These are phyloP conservation scores for Herpailurus yagouaroundi DNA, from an alignment of 2,113 vertebrate genomes.

Conservation along the genomic window DNA sequence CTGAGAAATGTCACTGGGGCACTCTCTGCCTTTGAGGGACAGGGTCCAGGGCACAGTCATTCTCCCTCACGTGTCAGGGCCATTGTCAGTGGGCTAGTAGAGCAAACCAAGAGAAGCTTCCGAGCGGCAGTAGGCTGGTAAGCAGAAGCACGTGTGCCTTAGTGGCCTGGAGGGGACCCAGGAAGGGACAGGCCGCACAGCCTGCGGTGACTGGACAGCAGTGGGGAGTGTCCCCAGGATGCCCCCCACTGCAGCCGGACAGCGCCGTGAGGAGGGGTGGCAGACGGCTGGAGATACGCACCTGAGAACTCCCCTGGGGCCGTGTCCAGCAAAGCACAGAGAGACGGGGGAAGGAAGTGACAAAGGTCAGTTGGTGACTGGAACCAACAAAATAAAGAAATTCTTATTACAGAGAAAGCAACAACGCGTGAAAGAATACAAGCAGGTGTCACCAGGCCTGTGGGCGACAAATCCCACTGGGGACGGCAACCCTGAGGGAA, in stretches of 20 bases:
- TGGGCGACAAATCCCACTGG: background rate
- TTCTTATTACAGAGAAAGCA: conserved; percentile 79
- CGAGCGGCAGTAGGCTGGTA: conserved; percentile 29
- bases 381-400: conserved; percentile 84
- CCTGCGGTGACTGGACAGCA: conserved; percentile 72
- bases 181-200: conserved; percentile 74
- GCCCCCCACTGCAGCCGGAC: conserved; percentile 51
- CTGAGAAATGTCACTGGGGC: background rate
- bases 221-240: conserved; percentile 83
- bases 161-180: background rate
- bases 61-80: background rate
- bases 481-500: background rate
- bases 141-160: conserved; percentile 53
- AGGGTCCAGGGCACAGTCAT: background rate
- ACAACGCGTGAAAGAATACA: conserved; percentile 78
- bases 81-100: background rate
- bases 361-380: conserved; percentile 91
- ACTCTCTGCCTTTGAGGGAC: background rate
- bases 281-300: conserved; percentile 92
- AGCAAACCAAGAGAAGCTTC: conserved; percentile 14
- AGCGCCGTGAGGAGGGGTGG: conserved; percentile 54
- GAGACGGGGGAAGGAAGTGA: conserved; percentile 85
- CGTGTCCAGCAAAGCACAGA: conserved; percentile 92
- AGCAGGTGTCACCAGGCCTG: background rate
- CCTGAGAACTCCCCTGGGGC: conserved; percentile 99